Base-by-base conservation (phyloP, 64 coral and sea anemone species). In the Cladopsammia gracilis region DNA sequence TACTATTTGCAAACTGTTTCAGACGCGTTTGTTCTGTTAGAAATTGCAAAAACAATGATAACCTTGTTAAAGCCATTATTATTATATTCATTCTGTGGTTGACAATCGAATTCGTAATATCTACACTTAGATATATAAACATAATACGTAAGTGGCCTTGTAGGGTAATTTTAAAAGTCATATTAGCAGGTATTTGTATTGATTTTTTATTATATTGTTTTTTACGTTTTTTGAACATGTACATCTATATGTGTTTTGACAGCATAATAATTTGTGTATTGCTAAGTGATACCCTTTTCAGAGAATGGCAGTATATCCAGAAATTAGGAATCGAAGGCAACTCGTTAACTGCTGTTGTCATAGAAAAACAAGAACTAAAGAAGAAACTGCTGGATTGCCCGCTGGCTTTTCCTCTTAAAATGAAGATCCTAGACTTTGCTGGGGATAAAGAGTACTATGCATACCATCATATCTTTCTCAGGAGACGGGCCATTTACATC, bases 381-480 rank as follows among this genome's bases (percentile, higher is more conserved):
- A n/a, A n/a, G n/a, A n/a, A n/a, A n/a, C n/a, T n/a, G n/a, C n/a
- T n/a, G n/a, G n/a, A n/a, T n/a, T n/a, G n/a, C n/a, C n/a, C n/a
- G n/a, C n/a, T n/a, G n/a, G n/a, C n/a, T n/a, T n/a, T 7, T 83
- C 67, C n/a, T n/a, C 42, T 94, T 6, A 94, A 89, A 64, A 25
- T 94, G 44, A 89, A 83, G 72, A 68, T 94, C 7, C 86, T 94
- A 12, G 92, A 94, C 71, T 94, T 94, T 89, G 92, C 77, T 22
- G 92, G 92, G 23, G 92, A 89, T 49, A 81, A 89, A 23, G 92
- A 94, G 23, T 89, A 94, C 42, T 94, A 94, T 83, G 69, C 77
- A 1, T 94, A 94, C 47, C 92, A 94, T 75, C 92, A 94, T 19
- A 75, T 94, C 34, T 94, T 94, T 66, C 71, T 94, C 11, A 94